Base-by-base conservation (phyloP, 2,888 invertebrate species). In the Muschampia plurimacula region DNA sequence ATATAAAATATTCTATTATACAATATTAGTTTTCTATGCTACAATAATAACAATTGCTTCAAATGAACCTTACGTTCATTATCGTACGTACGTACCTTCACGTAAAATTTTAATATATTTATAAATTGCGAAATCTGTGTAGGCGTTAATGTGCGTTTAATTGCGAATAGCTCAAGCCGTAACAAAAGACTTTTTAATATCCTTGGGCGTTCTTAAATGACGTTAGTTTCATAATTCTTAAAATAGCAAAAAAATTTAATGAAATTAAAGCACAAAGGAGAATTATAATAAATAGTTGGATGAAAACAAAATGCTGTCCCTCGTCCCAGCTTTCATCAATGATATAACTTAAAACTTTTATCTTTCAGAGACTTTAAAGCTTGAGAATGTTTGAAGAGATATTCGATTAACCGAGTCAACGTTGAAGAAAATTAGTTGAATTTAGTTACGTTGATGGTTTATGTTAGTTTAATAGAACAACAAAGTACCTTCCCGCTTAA, bases 71-170 rank as follows among this genome's bases (percentile, higher is more conserved):
- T 49, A 49, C 32, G 32, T 32, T 32, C 32, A 32, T 32, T 32
- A 32, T 4, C 12, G 13, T 28, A 59, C 12, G 15, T 55, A 57
- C 9, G 22, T 15, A 55, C 55, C 32, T 9, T 0, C 6, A 55
- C 60, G 39, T 63, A 15, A 63, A 63, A 41, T 63, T 62, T 62
- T 62, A 39, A 62, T 62, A 13, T 32, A 22, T 22, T 22, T 22
- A 22, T 22, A 22, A 22, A 22, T 22, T 22, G 22, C 22, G 22
- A 22, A 22, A 22, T 22, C 22, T 22, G 55, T 55, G 63, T 64
- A 41, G n/a, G 41, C 55, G 63, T 62, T 64, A 63, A 69, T 69
- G 55, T 41, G 44, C 55, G 63, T 55, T 69, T 69, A 69, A 69
- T 69, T 63, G 41, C 63, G 55, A 69, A 44, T 69, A 69, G 64